Evolutionary conservation across 2,888 invertebrate species (phyloP).

Genomic region (Melipona bicolor): DNA sequence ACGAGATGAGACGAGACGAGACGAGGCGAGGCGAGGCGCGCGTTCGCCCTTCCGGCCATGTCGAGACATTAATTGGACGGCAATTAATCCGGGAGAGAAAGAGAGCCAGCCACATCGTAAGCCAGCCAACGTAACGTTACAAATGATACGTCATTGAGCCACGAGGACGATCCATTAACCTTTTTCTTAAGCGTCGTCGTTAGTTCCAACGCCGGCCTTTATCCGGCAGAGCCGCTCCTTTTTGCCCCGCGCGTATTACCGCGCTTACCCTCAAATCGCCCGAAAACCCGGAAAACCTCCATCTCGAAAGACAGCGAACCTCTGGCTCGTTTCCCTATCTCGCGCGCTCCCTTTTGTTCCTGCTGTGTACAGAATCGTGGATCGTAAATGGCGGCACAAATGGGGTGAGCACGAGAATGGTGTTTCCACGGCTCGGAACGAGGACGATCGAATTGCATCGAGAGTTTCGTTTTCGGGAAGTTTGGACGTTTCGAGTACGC

Average conservation of each 20-base stretch:
- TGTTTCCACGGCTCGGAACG: neutral
- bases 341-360: slow-evolving; percentile 19
- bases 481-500: neutral
- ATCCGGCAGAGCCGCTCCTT: slow-evolving; percentile 46
- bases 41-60: slow-evolving; percentile 62
- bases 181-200: slow-evolving; percentile 70
- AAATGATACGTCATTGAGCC: slow-evolving; percentile 75
- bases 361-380: neutral
- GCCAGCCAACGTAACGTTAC: slow-evolving; percentile 71
- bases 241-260: slow-evolving; percentile 63
- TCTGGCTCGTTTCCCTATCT: slow-evolving; percentile 34
- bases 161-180: slow-evolving; percentile 73
- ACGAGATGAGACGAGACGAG: slow-evolving; percentile 22
- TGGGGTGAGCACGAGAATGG: neutral
- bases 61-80: slow-evolving; percentile 76
- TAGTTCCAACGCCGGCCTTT: slow-evolving; percentile 69
- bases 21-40: neutral
- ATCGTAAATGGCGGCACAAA: neutral
- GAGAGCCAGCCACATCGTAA: slow-evolving; percentile 12
- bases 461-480: too few relatives aligned
- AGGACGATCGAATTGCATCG: neutral
- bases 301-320: slow-evolving; percentile 53
- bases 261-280: slow-evolving; percentile 62
- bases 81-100: slow-evolving; percentile 76
- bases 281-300: slow-evolving; percentile 62